Evolutionary conservation across 2,888 invertebrate genomes (phyloP), one percentile per base, ranked within the genome.

Genomic region (Philereme vetulata): DNA sequence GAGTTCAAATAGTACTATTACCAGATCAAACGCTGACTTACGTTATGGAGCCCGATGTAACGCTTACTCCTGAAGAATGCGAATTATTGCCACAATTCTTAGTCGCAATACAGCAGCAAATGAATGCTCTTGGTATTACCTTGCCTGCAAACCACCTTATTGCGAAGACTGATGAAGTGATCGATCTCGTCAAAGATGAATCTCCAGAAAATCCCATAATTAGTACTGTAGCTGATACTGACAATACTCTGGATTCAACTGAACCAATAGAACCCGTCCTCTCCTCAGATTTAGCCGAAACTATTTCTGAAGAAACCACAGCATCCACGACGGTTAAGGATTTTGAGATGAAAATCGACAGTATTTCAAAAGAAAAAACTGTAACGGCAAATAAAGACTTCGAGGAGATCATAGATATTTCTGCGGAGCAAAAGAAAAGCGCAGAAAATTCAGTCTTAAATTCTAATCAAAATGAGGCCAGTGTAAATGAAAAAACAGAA

Each of bases 1-100:
- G 80, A 9, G 74, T 80, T 6, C 69, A 73, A 55, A 65, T 82
- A 57, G 49, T 77, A 9, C 50, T 82, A 11, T 54, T 75, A 35
- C 75, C 77, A 2, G 71, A 74, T 59, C 74, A 76, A 35, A 72
- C 65, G 5, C 11, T 72, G 5, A 68, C 67, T 11, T 72, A 69
- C 36, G 21, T 57, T 6, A 36, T 61, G 10, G 55, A 65, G 21
- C 67, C 55, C 4, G 53, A 58, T 51, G 65, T 66, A 46, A 64
- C 53, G 52, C 58, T 57, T 11, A 58, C 60, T 44, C 51, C 54
- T 11, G 56, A 66, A 11, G 53, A 69, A 50, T 48, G 44, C 11
- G 51, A 47, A 5, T 0, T 50, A 10, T 59, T 70, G 50, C 62
- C 66, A 6, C 4, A 46, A 4, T 60, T 66, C 50, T 43, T 66